Evolutionary conservation across 2,888 invertebrate species (phyloP), one percentile per base, ranked within the genome.

Genomic region (Drosophila pegasa): DNA sequence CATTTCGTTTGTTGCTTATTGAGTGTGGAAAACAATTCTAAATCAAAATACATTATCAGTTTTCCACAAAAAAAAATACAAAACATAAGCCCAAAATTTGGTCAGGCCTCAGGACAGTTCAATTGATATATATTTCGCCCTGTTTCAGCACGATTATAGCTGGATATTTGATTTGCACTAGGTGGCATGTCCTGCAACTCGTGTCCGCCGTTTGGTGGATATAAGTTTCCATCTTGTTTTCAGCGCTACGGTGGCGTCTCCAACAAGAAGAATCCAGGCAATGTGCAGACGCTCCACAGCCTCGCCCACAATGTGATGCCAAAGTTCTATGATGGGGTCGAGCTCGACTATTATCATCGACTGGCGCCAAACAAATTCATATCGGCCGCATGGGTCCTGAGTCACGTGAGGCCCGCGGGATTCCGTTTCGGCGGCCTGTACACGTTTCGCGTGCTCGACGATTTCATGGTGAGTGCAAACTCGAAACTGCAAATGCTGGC

Each of bases 361-460:
- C 61, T 92, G 74, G 89, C 90, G 0, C 72, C 91, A 8, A 91
- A 92, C 56, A 92, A 91, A 73, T 80, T 69, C 20, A 64, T 92
- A 1, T 80, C 87, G 3, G 80, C 86, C 35, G 83, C 86, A 31
- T 92, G 92, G 91, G 68, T 90, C 0, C 62, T 92, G 38, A 92
- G 92, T 64, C 91, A 91, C 66, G 88, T 81, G 16, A 86, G 83
- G 38, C 89, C 92, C 0, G 82, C 91, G 0, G 92, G 92, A 10
- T 91, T 92, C 78, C 90, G 92, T 5, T 88, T 92, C 45, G 92
- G 92, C 14, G 92, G 92, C 1, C 79, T 89, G 14, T 92, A 92
- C 65, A 88, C 86, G 14, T 80, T 85, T 16, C 88, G 85, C 12
- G 69, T 84, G 9, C 20, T 64, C 1, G 87, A 86, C 18, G 87